These are phyloP conservation scores for Rhincodon typus DNA, from an alignment of 2,797 vertebrate species.

Conservation along the genomic window DNA sequence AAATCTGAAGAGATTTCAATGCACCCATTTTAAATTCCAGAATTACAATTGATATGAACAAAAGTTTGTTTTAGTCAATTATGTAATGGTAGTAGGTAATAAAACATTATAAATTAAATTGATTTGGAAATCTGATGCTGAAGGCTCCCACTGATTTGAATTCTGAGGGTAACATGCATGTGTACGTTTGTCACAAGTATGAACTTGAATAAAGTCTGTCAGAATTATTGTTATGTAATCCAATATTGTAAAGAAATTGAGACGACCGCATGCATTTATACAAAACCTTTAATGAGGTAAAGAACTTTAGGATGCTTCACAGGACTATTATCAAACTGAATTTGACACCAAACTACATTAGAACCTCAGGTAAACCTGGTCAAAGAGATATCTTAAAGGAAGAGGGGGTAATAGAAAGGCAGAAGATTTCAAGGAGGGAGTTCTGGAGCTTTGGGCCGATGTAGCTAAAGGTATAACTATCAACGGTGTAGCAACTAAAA, in stretches of 20 bases:
- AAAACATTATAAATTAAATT: neutral
- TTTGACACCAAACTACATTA: neutral
- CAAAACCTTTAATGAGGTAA: neutral
- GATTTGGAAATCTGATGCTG: neutral
- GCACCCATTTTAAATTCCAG: neutral
- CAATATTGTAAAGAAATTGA: neutral
- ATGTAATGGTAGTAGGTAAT: too few relatives aligned
- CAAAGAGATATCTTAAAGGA: neutral
- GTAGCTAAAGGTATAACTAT: neutral
- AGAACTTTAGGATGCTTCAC: neutral
- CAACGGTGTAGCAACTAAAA: neutral
- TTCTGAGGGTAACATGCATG: neutral
- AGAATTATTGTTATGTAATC: neutral
- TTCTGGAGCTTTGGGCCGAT: neutral
- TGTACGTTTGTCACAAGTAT: neutral
- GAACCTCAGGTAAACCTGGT: neutral
- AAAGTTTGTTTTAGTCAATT: too few relatives aligned
- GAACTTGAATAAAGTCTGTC: neutral
- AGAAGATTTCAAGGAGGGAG: neutral
- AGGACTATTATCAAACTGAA: neutral
- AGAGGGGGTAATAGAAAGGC: neutral
- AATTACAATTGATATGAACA: neutral
- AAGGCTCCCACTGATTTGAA: neutral
- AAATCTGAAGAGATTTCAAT: neutral
- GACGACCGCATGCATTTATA: neutral